These are phyloP conservation scores for Agrenia bidenticulata DNA, from an alignment of 2,888 invertebrate genomes.

Conservation along the genomic window DNA sequence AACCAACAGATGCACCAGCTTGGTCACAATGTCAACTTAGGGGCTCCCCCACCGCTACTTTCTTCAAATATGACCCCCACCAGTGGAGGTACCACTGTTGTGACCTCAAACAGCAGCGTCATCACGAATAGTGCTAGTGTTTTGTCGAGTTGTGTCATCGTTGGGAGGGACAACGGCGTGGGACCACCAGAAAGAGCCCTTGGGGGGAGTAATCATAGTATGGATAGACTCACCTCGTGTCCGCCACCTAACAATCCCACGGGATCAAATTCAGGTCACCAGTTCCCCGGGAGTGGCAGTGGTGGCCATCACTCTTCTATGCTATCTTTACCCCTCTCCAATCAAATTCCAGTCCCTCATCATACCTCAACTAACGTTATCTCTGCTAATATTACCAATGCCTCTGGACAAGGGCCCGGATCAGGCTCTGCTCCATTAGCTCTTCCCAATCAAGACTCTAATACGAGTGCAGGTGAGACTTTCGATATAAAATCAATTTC, in stretches of 20 bases:
- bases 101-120: neutral
- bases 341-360: constrained; percentile 29
- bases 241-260: constrained; percentile 3
- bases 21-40: constrained; percentile 13
- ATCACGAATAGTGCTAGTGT: neutral
- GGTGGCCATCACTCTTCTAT: neutral
- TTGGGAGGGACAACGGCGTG: neutral
- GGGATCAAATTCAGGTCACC: constrained; percentile 14
- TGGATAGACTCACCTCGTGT: constrained; percentile 2
- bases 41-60: neutral
- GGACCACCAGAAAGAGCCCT: neutral
- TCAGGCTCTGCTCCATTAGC: constrained; percentile 26
- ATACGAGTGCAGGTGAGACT: constrained; percentile 92
- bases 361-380: constrained; percentile 38
- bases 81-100: neutral
- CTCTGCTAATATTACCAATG: constrained; percentile 41
- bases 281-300: neutral
- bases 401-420: constrained; percentile 50
- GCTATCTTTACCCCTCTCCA: constrained; percentile 16
- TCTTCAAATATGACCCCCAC: neutral
- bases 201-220: constrained; percentile 8
- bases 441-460: constrained; percentile 88
- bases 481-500: no score
- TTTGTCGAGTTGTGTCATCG: neutral
- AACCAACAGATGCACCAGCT: constrained; percentile 57